Conservation (phyloP, 2,888 invertebrate genomes). For the Dimorphilus gyrociliatus region DNA sequence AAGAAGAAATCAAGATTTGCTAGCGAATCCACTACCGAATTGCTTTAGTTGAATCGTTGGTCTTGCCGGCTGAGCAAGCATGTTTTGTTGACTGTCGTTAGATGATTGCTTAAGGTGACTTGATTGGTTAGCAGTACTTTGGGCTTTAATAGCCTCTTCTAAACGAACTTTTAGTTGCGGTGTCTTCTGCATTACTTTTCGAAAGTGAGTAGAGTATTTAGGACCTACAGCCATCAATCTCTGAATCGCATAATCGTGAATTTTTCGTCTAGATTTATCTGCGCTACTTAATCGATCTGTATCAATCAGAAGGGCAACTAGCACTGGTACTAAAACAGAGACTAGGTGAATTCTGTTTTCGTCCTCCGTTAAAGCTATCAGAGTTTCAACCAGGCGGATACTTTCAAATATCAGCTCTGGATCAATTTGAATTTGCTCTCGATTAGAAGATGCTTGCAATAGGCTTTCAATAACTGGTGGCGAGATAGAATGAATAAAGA, state of each 20-base stretch:
- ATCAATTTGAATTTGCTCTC: slow-evolving; percentile 50
- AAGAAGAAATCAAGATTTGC: too few relatives aligned
- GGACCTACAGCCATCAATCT: slow-evolving; percentile 81
- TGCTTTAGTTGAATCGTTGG: slow-evolving; percentile 74
- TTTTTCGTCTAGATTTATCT: slow-evolving; percentile 14
- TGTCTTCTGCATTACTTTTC: slow-evolving; percentile 68
- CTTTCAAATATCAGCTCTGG: slow-evolving; percentile 55
- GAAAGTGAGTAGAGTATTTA: slow-evolving; percentile 82
- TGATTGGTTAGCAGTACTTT: slow-evolving; percentile 46
- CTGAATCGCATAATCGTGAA: slow-evolving; percentile 75
- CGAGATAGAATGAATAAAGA: slow-evolving; percentile 63
- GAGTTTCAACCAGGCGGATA: slow-evolving; percentile 54
- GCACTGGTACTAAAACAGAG: slow-evolving; percentile 69
- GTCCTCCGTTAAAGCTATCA: slow-evolving; percentile 56
- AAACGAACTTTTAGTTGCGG: slow-evolving; percentile 60
- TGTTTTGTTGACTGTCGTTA: background rate
- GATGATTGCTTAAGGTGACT: too few relatives aligned
- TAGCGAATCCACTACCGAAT: slow-evolving; percentile 70
- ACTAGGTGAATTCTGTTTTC: slow-evolving; percentile 74
- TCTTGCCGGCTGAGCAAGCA: slow-evolving; percentile 12
- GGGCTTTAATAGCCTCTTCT: slow-evolving; percentile 65
- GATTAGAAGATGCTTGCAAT: slow-evolving; percentile 48
- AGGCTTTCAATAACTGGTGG: slow-evolving; percentile 60
- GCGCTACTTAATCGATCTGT: slow-evolving; percentile 28
- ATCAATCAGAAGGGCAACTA: slow-evolving; percentile 66